phyloP scores from a whole-genome alignment of 2,113 vertebrate genomes.

The Protobothrops flavoviridis region DNA sequence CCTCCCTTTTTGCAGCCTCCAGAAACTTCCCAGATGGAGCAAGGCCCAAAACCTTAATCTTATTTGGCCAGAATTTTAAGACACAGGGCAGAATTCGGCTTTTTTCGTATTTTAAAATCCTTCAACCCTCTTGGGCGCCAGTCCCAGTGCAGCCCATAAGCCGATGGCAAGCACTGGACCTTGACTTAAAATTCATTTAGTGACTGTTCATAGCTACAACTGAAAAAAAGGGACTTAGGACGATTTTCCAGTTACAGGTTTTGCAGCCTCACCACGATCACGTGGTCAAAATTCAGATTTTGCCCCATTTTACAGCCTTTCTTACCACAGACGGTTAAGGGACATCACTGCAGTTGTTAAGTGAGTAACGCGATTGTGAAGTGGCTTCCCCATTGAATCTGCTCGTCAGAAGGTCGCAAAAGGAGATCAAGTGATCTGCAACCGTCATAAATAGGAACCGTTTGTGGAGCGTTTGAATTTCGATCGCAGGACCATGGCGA shows the following conservation, averaged over 20 bases:
- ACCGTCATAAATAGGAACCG: background rate
- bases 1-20: background rate
- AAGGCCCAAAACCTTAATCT: background rate
- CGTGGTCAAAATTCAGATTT: background rate
- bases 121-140: background rate
- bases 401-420: background rate
- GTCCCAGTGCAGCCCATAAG: background rate
- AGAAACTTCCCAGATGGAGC: background rate
- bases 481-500: background rate
- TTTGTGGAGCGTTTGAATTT: background rate
- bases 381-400: background rate
- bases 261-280: background rate
- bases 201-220: background rate
- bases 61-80: background rate
- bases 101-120: background rate
- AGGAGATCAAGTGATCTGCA: background rate
- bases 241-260: fast-evolving
- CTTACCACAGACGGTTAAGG: too few relatives aligned
- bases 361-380: background rate
- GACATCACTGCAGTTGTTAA: background rate
- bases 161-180: background rate
- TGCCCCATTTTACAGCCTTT: too few relatives aligned
- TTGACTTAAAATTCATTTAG: background rate
- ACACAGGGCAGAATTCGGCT: background rate
- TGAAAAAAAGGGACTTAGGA: background rate